Evolutionary conservation across 2,797 vertebrate species (phyloP).

Genomic region (Hippopotamyrus pictus): DNA sequence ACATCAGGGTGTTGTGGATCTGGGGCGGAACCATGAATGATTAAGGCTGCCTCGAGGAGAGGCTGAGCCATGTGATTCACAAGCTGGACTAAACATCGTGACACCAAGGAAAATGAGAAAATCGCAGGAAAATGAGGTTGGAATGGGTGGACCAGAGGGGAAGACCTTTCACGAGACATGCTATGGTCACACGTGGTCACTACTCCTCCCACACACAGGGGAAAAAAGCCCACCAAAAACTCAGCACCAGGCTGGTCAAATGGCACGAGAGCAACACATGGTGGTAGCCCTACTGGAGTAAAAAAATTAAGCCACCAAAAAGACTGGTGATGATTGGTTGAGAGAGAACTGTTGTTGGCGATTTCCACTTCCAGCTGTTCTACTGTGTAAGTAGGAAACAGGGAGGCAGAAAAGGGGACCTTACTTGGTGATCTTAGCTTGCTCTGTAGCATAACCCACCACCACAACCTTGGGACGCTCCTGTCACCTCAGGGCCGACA

Average conservation of each 20-base stretch:
- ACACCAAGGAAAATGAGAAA: not conserved
- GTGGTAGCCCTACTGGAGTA: not conserved
- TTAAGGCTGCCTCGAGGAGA: not conserved
- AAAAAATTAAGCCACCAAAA: not conserved
- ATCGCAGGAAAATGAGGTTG: not conserved
- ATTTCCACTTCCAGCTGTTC: not conserved
- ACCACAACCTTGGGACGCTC: not conserved
- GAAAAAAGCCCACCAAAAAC: not conserved
- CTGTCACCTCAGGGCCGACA: not conserved
- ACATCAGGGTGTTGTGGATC: not conserved
- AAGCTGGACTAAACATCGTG: not conserved
- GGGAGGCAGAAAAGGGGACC: not conserved
- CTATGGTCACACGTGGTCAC: not conserved
- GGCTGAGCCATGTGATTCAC: not conserved
- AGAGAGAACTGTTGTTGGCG: not conserved
- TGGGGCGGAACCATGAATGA: not conserved
- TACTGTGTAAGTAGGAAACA: not conserved
- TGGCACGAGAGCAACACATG: not conserved
- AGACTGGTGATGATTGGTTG: not conserved
- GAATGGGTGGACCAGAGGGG: conserved; percentile 1
- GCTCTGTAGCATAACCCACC: not conserved
- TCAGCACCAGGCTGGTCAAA: not conserved
- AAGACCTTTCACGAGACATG: not conserved
- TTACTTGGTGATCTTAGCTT: not conserved
- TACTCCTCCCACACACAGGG: not conserved